Percentiles rank a stretch among this genome's conserved stretches.
phyloP scores from a whole-genome alignment of 2,888 invertebrate genomes.

The Tyria jacobaeae region DNA sequence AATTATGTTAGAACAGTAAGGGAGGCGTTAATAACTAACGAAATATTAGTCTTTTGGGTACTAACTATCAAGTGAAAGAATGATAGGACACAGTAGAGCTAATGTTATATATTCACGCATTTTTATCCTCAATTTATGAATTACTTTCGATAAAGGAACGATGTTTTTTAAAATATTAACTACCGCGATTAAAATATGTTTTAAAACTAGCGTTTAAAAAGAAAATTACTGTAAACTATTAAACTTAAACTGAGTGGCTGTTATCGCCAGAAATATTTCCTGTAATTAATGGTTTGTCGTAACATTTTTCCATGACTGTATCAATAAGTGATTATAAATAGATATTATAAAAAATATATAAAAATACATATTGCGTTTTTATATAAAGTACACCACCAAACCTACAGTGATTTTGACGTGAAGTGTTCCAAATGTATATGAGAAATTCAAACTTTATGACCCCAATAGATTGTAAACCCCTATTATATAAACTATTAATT shows the following conservation, averaged over 20 bases:
- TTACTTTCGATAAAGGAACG: background rate
- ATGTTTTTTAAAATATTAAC: background rate
- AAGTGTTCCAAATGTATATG: too few relatives aligned
- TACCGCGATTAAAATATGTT: background rate
- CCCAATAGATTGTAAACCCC: too few relatives aligned
- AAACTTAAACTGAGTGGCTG: slow-evolving; percentile 9
- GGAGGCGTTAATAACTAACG: background rate
- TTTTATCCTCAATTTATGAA: slow-evolving; percentile 25
- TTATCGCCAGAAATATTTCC: slow-evolving; percentile 9
- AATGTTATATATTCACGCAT: slow-evolving; percentile 43
- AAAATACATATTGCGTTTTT: too few relatives aligned
- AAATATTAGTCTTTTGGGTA: slow-evolving; percentile 16
- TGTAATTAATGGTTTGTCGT: background rate
- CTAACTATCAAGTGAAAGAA: slow-evolving; percentile 43
- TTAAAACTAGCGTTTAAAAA: background rate
- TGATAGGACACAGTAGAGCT: slow-evolving; percentile 36
- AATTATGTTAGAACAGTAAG: background rate
- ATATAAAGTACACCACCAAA: too few relatives aligned
- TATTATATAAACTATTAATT: too few relatives aligned
- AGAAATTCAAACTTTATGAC: too few relatives aligned
- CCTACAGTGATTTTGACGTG: too few relatives aligned
- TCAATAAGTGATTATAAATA: too few relatives aligned
- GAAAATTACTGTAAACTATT: background rate
- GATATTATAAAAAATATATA: background rate
- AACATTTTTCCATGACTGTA: background rate